Evolutionary conservation across 1,140 invertebrate species (phyloP).

Genomic region (Calephelis nemesis): DNA sequence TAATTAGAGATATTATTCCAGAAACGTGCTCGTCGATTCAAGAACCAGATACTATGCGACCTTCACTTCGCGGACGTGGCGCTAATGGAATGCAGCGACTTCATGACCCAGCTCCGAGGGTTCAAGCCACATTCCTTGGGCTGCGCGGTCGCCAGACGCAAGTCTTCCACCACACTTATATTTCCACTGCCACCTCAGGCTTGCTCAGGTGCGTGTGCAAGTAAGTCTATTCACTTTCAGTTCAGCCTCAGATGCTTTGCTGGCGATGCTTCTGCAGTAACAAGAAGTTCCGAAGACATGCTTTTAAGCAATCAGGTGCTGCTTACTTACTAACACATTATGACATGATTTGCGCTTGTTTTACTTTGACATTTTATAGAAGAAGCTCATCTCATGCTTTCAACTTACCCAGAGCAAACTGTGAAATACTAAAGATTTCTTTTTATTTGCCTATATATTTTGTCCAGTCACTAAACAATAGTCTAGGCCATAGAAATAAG

Average conservation of each 20-base stretch:
- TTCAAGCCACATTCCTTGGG: slow-evolving; percentile 97
- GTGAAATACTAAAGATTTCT: no score
- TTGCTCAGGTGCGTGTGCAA: slow-evolving; percentile 86
- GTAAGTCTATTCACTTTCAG: slow-evolving; percentile 5
- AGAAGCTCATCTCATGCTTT: no score
- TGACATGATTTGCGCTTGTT: no score
- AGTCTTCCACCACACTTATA: slow-evolving; percentile 95
- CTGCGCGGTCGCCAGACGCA: slow-evolving; percentile 94
- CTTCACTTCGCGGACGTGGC: slow-evolving; percentile 95
- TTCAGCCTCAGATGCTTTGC: background rate
- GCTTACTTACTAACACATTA: no score
- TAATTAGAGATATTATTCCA: slow-evolving; percentile 30
- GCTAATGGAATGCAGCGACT: slow-evolving; percentile 97
- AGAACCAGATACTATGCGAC: slow-evolving; percentile 93
- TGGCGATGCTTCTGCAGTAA: background rate
- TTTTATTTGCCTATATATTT: no score
- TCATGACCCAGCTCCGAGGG: slow-evolving; percentile 96
- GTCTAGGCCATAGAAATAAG: no score
- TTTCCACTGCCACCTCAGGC: slow-evolving; percentile 96
- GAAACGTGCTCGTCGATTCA: slow-evolving; percentile 82
- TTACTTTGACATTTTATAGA: no score
- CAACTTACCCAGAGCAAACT: no score
- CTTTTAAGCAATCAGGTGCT: no score
- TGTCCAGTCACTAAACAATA: no score
- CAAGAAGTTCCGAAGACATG: no score